These are phyloP conservation scores for Sebastolobus altivelis DNA, from an alignment of 2,797 vertebrate genomes.

Conservation along the genomic window DNA sequence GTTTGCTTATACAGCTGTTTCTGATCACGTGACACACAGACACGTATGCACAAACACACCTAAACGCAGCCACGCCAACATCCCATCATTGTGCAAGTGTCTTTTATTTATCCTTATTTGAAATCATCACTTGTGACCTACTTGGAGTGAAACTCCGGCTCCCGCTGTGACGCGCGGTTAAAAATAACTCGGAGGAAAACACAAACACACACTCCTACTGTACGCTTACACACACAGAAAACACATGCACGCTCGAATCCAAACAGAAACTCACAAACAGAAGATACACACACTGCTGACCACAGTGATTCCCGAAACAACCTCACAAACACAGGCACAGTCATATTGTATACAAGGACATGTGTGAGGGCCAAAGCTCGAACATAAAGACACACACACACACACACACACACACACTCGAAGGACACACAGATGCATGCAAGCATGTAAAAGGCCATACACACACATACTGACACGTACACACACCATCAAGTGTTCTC, in stretches of 20 bases:
- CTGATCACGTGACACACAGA: constrained; percentile 7
- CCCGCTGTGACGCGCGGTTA: constrained; percentile 58
- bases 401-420: neutral
- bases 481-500: constrained; percentile 8
- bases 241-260: constrained; percentile 30
- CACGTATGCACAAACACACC: neutral
- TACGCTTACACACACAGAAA: constrained; percentile 29
- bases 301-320: constrained; percentile 28
- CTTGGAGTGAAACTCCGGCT: constrained; percentile 70
- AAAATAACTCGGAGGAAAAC: constrained; percentile 64
- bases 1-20: neutral
- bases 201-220: constrained; percentile 34
- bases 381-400: constrained; percentile 10
- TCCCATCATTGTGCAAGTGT: neutral
- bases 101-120: constrained; percentile 55
- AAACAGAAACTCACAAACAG: constrained; percentile 43
- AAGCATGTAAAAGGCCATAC: constrained; percentile 7
- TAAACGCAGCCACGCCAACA: neutral
- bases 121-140: constrained; percentile 75
- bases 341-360: neutral
- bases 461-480: neutral
- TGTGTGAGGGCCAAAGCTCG: neutral
- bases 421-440: neutral
- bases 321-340: neutral
- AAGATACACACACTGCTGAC: constrained; percentile 49